Conservation (phyloP, 1,140 invertebrate species). For the Nephotettix cincticeps region DNA sequence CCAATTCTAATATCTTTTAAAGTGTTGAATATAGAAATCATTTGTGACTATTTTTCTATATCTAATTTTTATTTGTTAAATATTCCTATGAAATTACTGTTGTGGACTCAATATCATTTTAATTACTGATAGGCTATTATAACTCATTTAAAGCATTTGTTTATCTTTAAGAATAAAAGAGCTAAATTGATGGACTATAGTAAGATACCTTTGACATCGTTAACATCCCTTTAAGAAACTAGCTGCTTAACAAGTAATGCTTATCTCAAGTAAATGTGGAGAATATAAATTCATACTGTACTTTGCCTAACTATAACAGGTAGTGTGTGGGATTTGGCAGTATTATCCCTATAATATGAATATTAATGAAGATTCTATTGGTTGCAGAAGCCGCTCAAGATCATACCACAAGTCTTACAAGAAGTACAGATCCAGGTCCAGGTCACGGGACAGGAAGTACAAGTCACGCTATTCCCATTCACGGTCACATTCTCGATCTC, state of each 20-base stretch:
- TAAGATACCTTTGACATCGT: too few species aligned
- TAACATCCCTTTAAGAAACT: too few species aligned
- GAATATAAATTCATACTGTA: neutral
- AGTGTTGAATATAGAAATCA: neutral
- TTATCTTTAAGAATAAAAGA: too few species aligned
- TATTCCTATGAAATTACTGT: neutral
- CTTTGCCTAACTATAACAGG: neutral
- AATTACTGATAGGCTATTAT: too few species aligned
- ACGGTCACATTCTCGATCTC: slow-evolving; percentile 39
- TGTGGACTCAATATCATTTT: too few species aligned
- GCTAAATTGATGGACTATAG: neutral
- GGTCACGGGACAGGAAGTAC: slow-evolving; percentile 37
- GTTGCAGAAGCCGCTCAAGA: slow-evolving; percentile 35
- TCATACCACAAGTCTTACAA: slow-evolving; percentile 36
- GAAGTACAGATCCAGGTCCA: slow-evolving; percentile 37
- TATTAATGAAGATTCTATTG: neutral
- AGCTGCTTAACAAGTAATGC: neutral
- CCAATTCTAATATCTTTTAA: neutral
- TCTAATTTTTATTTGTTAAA: neutral
- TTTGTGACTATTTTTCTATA: neutral
- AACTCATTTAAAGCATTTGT: too few species aligned
- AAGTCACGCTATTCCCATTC: slow-evolving; percentile 38
- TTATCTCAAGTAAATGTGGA: neutral
- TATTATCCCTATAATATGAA: neutral
- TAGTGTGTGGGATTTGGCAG: neutral